Evolutionary conservation across 2,888 invertebrate species (phyloP), one percentile per base, ranked within the genome.

Genomic region (Chrysodeixis includens): DNA sequence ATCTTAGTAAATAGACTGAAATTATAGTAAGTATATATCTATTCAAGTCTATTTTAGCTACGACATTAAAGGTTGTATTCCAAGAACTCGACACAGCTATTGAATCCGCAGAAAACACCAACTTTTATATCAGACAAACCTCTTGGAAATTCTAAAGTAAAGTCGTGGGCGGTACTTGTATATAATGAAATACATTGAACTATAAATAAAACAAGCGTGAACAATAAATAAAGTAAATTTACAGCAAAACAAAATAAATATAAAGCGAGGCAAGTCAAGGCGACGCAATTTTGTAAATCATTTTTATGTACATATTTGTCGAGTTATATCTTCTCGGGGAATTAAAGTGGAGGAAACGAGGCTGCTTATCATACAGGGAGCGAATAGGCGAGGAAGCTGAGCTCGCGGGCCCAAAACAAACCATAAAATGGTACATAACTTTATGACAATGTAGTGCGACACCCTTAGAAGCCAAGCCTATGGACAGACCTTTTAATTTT

Each of bases 251-350:
- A 61, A 26, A 60, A 60, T 74, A 69, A 69, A 72, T 74, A 72
- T 26, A 26, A 63, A 40, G 20, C 55, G 65, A 74, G 46, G 54
- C 62, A 76, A 69, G 69, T 76, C 69, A 61, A 63, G 53, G 64
- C 70, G 56, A 62, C 56, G 56, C 66, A 61, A 66, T 72, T 76
- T 76, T 73, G 69, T 78, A 78, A 79, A 79, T 79, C 72, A 79
- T 79, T 75, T 79, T 79, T 77, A 79, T 79, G 66, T 79, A 67
- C 70, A 66, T 69, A 66, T 65, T 58, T 56, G 46, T 51, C 46
- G 59, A 20, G 4, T 40, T 35, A 35, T 22, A 56, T 26, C 16
- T 58, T 66, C 60, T 61, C n/a, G 20, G 16, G 56, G 46, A 49
- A 49, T 49, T 49, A 49, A 49, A n/a, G 40, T n/a, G 40, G 46